Conservation (phyloP, 2,797 vertebrate species). For the Crenuchus spilurus region DNA sequence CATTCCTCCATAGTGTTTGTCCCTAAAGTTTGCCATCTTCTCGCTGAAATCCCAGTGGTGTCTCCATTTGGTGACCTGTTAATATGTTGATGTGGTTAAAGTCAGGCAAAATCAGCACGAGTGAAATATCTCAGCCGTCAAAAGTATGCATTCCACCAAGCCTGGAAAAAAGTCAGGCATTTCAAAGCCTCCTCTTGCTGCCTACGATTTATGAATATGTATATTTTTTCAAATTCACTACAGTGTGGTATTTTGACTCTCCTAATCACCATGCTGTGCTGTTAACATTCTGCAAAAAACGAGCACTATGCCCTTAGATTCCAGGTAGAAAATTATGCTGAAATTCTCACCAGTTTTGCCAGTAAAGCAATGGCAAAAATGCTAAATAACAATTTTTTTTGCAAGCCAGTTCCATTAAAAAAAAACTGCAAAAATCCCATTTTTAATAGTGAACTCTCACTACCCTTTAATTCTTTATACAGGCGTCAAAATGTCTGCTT, state of each 20-base stretch:
- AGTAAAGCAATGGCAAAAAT: background rate
- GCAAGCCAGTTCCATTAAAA: background rate
- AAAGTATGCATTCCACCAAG: conserved; percentile 12
- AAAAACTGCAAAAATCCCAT: background rate
- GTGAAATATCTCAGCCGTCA: conserved; percentile 15
- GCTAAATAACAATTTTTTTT: background rate
- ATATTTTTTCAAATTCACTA: background rate
- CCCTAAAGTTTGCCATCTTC: background rate
- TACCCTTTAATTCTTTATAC: background rate
- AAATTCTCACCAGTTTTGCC: background rate
- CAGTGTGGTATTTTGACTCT: background rate
- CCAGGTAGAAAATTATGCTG: conserved; percentile 1
- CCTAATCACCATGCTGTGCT: background rate
- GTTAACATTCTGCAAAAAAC: background rate
- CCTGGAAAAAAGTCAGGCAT: background rate
- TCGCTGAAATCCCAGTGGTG: background rate
- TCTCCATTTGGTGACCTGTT: conserved; percentile 2
- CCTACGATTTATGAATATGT: background rate
- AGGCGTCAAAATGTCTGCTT: background rate
- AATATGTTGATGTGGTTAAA: background rate
- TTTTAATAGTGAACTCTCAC: background rate
- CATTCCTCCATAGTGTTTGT: conserved; percentile 36
- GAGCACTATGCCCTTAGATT: background rate
- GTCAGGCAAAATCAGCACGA: conserved; percentile 7
- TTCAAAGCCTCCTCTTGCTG: background rate